phyloP scores from a whole-genome alignment of 2,797 vertebrate species.

The Bovichtus variegatus region DNA sequence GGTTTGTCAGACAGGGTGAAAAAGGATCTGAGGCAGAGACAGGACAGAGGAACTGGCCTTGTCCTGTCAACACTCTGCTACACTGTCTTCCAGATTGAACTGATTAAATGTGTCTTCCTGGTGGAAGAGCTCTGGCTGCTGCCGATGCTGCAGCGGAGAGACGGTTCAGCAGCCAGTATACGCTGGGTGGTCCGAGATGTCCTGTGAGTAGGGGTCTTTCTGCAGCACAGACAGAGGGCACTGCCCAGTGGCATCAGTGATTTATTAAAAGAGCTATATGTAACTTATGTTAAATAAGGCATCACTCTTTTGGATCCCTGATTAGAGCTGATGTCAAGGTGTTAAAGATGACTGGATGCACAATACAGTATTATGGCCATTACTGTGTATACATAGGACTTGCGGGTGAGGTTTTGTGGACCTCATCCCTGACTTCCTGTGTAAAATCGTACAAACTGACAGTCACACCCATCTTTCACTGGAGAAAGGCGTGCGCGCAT shows the following conservation, averaged over 20 bases:
- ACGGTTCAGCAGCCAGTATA: neutral
- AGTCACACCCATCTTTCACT: slow-evolving; percentile 5
- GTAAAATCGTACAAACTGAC: neutral
- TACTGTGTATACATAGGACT: neutral
- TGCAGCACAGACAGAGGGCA: neutral
- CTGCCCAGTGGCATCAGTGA: neutral
- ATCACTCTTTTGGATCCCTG: neutral
- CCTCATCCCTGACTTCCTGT: neutral
- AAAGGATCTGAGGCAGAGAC: slow-evolving; percentile 14
- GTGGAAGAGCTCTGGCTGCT: neutral
- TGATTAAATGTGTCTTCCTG: slow-evolving; percentile 33
- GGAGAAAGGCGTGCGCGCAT: neutral
- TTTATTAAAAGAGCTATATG: neutral
- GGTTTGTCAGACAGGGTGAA: slow-evolving; percentile 29
- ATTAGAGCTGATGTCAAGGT: neutral
- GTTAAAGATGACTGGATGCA: neutral
- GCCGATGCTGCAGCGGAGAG: neutral
- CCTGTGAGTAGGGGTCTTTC: neutral
- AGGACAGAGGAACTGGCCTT: slow-evolving; percentile 9
- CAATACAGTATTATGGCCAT: neutral
- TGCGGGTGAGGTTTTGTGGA: neutral
- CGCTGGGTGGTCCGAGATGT: neutral
- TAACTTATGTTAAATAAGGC: neutral
- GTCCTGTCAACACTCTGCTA: slow-evolving; percentile 7
- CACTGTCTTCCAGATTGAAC: neutral